Base-by-base conservation (phyloP, 2,888 invertebrate genomes). In the Elgonia sp. region DNA sequence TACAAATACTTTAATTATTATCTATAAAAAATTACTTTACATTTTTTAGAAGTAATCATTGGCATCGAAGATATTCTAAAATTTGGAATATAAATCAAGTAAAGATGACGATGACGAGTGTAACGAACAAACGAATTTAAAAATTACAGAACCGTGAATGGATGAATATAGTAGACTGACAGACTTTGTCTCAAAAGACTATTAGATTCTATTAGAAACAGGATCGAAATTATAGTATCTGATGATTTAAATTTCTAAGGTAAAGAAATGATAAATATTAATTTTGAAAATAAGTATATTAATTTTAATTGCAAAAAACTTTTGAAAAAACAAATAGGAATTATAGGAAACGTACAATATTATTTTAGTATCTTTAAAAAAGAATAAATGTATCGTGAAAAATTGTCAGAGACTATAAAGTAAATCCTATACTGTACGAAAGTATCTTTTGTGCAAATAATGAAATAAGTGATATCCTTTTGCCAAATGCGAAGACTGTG, bases 401-500 rank as follows among this genome's bases (percentile, higher is more conserved):
- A 69, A 57, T 16, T 50, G 67, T 69, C 76, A 77, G 69, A 0
- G 37, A 81, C 69, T 81, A 73, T 81, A 76, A 84, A 81, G n/a
- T 72, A 76, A 65, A 65, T 87, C 84, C 46, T 29, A 50, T 29
- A 83, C 65, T 86, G 88, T 83, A 73, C 79, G 86, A 88, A 86
- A 88, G 85, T 88, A 88, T 86, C 80, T 83, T 80, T 88, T 86
- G 88, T 84, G 88, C 88, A 86, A 80, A 76, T 86, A 84, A 86
- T 83, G 83, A 86, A 86, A 81, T 86, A 86, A 86, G 89, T 89
- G 89, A 89, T 89, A 89, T 86, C 50, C 14, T 86, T 89, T 89
- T 89, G 89, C 89, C 89, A 89, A 89, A 89, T 89, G 86, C 80
- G 53, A 88, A 88, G 85, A 88, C 84, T 86, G 88, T 86, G 62